A percentile compares a stretch with the other conserved stretches of the same genome.
Conservation (phyloP, 92 coral and sea anemone species). For the Meandrina meandrites region DNA sequence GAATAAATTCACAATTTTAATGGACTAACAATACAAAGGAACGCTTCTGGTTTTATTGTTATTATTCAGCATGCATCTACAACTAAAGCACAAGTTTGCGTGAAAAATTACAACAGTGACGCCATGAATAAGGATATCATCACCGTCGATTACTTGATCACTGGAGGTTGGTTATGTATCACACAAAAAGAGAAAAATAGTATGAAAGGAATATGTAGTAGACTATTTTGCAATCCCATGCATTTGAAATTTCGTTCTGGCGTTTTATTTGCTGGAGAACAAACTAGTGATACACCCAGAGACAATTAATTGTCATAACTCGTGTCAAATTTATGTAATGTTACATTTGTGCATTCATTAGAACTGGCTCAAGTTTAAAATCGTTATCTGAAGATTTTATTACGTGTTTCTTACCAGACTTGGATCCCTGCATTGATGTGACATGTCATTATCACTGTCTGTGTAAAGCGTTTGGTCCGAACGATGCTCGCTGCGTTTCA, state of each 20-base stretch:
- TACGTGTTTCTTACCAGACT: constrained; percentile 19
- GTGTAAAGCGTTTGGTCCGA: constrained; percentile 64
- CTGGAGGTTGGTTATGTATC: constrained; percentile 38
- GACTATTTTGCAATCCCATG: too few species aligned
- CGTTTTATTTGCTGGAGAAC: too few species aligned
- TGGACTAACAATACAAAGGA: background rate
- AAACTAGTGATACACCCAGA: too few species aligned
- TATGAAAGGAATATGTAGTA: too few species aligned
- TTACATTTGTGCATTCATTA: too few species aligned
- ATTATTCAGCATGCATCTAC: background rate
- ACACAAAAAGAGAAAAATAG: too few species aligned
- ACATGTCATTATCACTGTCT: constrained; percentile 48
- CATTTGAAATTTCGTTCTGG: too few species aligned
- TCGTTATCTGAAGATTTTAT: background rate
- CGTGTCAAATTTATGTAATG: too few species aligned
- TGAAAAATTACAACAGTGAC: background rate
- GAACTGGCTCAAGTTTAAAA: background rate
- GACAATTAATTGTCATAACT: too few species aligned
- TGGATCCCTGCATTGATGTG: constrained; percentile 62
- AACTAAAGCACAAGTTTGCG: background rate
- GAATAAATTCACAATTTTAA: too few species aligned
- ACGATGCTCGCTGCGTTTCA: constrained; percentile 61
- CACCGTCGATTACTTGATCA: constrained; percentile 24
- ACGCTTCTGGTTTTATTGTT: background rate
- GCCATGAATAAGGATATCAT: constrained; percentile 3